Evolutionary conservation across 2,113 vertebrate species (phyloP), one percentile per base, ranked within the genome.

Genomic region (Leptobrachium ailaonicum): DNA sequence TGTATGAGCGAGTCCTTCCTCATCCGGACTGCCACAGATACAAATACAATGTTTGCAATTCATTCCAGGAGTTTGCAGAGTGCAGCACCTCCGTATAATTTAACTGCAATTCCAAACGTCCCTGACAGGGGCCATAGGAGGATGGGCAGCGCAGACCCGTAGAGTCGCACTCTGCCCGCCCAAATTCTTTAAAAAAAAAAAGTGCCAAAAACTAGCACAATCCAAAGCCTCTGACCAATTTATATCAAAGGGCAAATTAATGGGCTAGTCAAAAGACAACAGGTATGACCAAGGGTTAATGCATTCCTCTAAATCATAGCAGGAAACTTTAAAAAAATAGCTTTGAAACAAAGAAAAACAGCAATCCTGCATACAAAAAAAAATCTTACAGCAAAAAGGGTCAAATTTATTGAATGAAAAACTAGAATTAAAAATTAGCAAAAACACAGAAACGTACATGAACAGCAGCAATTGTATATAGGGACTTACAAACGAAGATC

Each of bases 331-430:
- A 7, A 64, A 66, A 47, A 58, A 3, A 12, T 41, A 85, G 88
- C 85, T 90, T 85, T 87, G 85, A 87, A 83, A 67, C 32, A 87
- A 83, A 87, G 86, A 80, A 84, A 86, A 83, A 70, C 89, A 90
- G 88, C 84, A 87, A 90, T 87, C 86, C 87, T 85, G 40, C 83
- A 85, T 89, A 92, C 85, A n/a, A 86, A 89, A 91, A 86, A 88
- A 86, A 88, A 86, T 88, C 88, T 90, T 97, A 97, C 95, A 96
- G 95, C 96, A 97, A 97, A 96, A 93, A 53, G 96, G 96, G 93
- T 93, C 89, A 91, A 92, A 95, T 98, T 98, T 97, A 97, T 98
- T 97, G 95, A 95, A 98, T 97, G 96, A 95, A 96, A 97, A 97
- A 97, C 94, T 96, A 95, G 95, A 97, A 95, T 92, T 92, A 93